Percentiles rank a stretch among this genome's conserved stretches.
These are phyloP conservation scores for Miltochrista miniata DNA, from an alignment of 2,888 invertebrate genomes.

Conservation along the genomic window DNA sequence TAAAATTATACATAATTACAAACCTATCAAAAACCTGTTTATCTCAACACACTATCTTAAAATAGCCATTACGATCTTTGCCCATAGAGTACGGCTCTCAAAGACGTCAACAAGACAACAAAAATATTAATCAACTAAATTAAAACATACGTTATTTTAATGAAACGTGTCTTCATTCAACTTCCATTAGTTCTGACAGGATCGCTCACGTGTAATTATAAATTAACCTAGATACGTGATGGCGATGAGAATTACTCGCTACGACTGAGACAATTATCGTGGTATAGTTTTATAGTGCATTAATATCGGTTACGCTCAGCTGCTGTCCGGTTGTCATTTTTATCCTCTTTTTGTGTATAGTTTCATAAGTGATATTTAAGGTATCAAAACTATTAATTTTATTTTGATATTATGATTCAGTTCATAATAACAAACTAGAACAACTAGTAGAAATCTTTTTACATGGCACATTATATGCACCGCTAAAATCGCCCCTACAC, in stretches of 20 bases:
- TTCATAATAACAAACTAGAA: too few species aligned
- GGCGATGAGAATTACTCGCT: slow-evolving; percentile 28
- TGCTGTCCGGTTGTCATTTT: background rate
- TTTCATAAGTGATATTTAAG: background rate
- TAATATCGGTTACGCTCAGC: background rate
- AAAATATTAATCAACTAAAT: slow-evolving; percentile 20
- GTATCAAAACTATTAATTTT: background rate
- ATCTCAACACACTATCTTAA: background rate
- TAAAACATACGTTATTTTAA: slow-evolving; percentile 26
- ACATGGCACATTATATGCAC: too few species aligned
- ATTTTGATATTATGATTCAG: too few species aligned
- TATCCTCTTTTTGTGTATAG: background rate
- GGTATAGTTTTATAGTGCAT: slow-evolving; percentile 19
- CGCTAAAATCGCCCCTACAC: too few species aligned
- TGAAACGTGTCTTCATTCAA: slow-evolving; percentile 37
- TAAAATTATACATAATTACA: too few species aligned
- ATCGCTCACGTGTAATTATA: slow-evolving; percentile 65
- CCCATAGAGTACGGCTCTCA: background rate
- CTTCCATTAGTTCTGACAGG: slow-evolving; percentile 59
- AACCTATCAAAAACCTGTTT: background rate
- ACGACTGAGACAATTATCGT: slow-evolving; percentile 30
- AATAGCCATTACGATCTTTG: background rate
- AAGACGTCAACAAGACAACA: slow-evolving; percentile 4
- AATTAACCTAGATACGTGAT: slow-evolving; percentile 64
- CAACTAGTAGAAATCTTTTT: too few species aligned